Conservation (phyloP, 2,113 vertebrate species). For the Alaudala cheleensis region DNA sequence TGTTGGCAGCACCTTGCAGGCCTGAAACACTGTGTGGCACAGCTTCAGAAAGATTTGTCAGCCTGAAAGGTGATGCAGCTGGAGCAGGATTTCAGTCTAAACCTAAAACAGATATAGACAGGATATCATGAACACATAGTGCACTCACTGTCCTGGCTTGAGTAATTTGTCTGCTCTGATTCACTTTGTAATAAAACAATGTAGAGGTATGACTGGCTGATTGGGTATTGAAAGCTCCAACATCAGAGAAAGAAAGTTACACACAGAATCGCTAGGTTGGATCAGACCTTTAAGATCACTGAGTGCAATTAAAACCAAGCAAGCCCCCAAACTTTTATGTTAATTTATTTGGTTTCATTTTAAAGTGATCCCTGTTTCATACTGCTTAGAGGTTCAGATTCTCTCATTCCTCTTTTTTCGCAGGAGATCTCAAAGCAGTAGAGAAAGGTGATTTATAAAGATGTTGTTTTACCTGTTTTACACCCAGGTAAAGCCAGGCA, state of each 20-base stretch:
- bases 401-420: neutral
- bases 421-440: neutral
- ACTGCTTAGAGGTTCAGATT: neutral
- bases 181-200: neutral
- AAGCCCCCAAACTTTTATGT: rapidly evolving
- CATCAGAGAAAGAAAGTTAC: neutral
- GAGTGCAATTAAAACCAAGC: neutral
- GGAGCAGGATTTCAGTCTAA: neutral
- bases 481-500: neutral
- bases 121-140: neutral
- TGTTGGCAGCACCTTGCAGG: neutral
- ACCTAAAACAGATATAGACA: neutral
- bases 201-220: neutral
- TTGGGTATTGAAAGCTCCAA: neutral
- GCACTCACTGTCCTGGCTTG: neutral
- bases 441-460: neutral
- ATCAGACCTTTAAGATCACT: no score
- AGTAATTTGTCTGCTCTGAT: neutral
- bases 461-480: neutral
- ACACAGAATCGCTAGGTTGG: neutral
- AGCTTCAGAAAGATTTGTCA: slow-evolving; percentile 4
- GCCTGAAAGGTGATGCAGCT: slow-evolving; percentile 19
- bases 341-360: neutral
- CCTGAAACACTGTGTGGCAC: neutral
- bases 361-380: neutral